Evolutionary conservation across 2,888 invertebrate genomes (phyloP).

Genomic region (Prionchulus punctatus): DNA sequence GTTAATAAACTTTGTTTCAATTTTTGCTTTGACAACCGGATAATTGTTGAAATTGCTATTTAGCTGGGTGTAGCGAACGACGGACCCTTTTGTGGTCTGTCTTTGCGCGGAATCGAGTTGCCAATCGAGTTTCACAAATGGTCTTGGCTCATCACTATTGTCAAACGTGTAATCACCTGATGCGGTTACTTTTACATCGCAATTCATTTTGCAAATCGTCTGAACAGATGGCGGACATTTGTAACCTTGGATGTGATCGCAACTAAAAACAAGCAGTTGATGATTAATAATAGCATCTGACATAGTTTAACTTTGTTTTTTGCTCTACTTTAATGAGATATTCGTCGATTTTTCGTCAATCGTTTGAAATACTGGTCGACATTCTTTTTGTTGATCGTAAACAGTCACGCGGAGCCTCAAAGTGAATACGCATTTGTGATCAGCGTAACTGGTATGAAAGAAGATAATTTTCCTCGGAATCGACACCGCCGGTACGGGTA

Average conservation of each 20-base stretch:
- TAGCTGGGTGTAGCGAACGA: too few species aligned
- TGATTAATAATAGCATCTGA: neutral
- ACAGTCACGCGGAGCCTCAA: neutral
- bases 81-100: too few species aligned
- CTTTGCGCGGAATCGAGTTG: too few species aligned
- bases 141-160: too few species aligned
- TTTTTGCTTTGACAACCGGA: neutral
- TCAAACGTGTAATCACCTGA: neutral
- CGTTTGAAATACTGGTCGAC: neutral
- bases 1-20: too few species aligned
- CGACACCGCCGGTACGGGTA: neutral
- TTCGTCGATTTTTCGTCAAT: neutral
- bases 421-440: neutral
- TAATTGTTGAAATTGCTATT: neutral
- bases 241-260: neutral
- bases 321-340: neutral
- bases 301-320: neutral
- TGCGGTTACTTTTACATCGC: neutral
- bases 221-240: neutral
- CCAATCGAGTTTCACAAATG: too few species aligned
- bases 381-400: neutral
- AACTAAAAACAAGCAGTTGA: neutral
- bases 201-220: neutral
- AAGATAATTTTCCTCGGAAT: neutral
- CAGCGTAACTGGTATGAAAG: neutral